phyloP scores from a whole-genome alignment of 2,888 invertebrate genomes.

The Ennomos fuscantarius region DNA sequence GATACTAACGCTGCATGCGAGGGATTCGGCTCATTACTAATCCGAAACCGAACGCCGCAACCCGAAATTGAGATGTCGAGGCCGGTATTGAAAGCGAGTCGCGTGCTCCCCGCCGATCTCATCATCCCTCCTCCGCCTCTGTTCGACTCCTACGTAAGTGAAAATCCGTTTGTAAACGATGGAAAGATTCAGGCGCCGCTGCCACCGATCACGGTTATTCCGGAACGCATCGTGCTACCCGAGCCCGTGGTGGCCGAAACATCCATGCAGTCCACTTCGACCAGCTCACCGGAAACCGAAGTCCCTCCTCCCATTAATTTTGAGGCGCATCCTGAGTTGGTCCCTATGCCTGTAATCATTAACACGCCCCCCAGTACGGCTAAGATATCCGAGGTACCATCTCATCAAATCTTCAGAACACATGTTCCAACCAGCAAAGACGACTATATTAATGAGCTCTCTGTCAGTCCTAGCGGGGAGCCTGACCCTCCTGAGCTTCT shows the following conservation, averaged over 20 bases:
- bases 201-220: slow-evolving; percentile 72
- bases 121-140: slow-evolving; percentile 82
- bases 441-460: slow-evolving; percentile 65
- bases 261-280: slow-evolving; percentile 76
- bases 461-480: slow-evolving; percentile 68
- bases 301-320: slow-evolving; percentile 80
- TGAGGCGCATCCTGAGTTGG: slow-evolving; percentile 64
- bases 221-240: slow-evolving; percentile 71
- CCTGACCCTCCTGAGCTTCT: slow-evolving; percentile 71
- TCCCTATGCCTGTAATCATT: slow-evolving; percentile 41
- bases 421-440: slow-evolving; percentile 57
- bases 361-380: slow-evolving; percentile 52
- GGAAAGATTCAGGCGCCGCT: slow-evolving; percentile 56
- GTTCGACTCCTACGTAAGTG: slow-evolving; percentile 77
- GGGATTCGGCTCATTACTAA: slow-evolving; percentile 74
- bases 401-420: slow-evolving; percentile 67
- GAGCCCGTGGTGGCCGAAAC: slow-evolving; percentile 74
- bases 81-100: slow-evolving; percentile 62
- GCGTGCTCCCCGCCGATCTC: slow-evolving; percentile 73
- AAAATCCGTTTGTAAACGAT: slow-evolving; percentile 58
- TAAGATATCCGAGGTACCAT: slow-evolving; percentile 70
- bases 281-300: slow-evolving; percentile 73
- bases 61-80: slow-evolving; percentile 62
- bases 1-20: slow-evolving; percentile 82
- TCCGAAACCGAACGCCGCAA: slow-evolving; percentile 63